These are phyloP conservation scores for Protonibea diacanthus DNA, from an alignment of 2,797 vertebrate genomes.

Conservation along the genomic window DNA sequence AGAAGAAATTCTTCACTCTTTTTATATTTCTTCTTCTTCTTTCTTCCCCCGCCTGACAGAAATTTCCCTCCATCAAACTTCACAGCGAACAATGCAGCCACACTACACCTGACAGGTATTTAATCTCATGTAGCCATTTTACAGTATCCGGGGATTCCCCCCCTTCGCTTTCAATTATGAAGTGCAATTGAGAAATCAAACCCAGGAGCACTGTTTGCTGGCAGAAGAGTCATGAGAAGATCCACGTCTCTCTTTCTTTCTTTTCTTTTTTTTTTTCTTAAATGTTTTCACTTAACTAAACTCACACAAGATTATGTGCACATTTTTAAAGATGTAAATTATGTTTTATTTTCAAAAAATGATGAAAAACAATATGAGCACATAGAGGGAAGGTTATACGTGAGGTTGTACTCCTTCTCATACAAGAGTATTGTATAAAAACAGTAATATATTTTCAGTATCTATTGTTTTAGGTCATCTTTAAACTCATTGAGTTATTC, in stretches of 20 bases:
- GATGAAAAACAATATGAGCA: constrained; percentile 50
- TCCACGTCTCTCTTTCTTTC: not conserved
- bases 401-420: constrained; percentile 12
- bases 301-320: constrained; percentile 34
- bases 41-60: constrained; percentile 55
- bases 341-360: constrained; percentile 40
- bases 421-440: constrained; percentile 3
- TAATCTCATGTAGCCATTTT: constrained; percentile 69
- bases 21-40: constrained; percentile 73
- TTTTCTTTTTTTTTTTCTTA: not conserved
- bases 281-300: constrained; percentile 45
- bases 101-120: constrained; percentile 94
- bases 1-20: constrained; percentile 82
- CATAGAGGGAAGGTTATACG: constrained; percentile 25
- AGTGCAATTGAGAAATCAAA: constrained; percentile 75
- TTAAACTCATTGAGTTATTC: not conserved
- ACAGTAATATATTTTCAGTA: not conserved
- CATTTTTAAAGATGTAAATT: constrained; percentile 30
- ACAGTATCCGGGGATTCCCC: constrained; percentile 72
- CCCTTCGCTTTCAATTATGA: constrained; percentile 63
- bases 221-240: constrained; percentile 54
- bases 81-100: constrained; percentile 92
- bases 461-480: not conserved
- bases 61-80: constrained; percentile 89
- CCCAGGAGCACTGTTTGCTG: constrained; percentile 53